Evolutionary conservation across 2,797 vertebrate species (phyloP).

Genomic region (Brachyrhaphis roseni): DNA sequence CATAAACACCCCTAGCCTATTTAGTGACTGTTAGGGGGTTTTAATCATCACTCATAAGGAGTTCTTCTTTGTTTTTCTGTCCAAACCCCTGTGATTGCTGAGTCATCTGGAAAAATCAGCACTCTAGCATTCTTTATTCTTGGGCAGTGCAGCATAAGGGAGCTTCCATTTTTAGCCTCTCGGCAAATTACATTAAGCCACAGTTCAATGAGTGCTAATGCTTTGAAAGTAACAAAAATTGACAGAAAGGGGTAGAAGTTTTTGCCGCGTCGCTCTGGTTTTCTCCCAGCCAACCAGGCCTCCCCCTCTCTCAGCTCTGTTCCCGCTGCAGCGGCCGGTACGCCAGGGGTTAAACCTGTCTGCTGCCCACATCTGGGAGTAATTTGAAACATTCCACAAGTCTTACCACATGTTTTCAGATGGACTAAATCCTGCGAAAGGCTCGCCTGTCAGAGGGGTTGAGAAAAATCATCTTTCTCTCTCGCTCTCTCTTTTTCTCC

Average conservation of each 20-base stretch:
- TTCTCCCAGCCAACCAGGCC: slow-evolving; percentile 43
- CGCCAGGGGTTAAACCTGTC: slow-evolving; percentile 84
- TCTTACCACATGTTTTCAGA: slow-evolving; percentile 89
- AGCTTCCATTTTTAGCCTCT: slow-evolving; percentile 75
- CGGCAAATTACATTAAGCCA: slow-evolving; percentile 73
- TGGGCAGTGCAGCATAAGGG: slow-evolving; percentile 75
- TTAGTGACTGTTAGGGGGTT: slow-evolving; percentile 34
- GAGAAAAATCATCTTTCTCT: slow-evolving; percentile 76
- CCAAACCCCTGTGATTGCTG: slow-evolving; percentile 64
- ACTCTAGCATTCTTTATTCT: slow-evolving; percentile 68
- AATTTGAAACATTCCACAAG: slow-evolving; percentile 87
- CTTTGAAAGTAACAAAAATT: slow-evolving; percentile 74
- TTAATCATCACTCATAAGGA: slow-evolving; percentile 51
- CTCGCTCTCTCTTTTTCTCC: slow-evolving; percentile 33
- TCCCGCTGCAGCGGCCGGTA: slow-evolving; percentile 42
- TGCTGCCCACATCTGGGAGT: slow-evolving; percentile 87
- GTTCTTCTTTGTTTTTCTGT: slow-evolving; percentile 47
- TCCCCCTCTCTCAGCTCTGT: slow-evolving; percentile 36
- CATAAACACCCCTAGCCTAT: neutral
- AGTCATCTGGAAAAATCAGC: slow-evolving; percentile 77
- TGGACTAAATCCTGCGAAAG: slow-evolving; percentile 85
- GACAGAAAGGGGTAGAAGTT: slow-evolving; percentile 56
- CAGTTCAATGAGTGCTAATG: slow-evolving; percentile 68
- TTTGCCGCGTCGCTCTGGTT: slow-evolving; percentile 56
- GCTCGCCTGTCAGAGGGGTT: slow-evolving; percentile 82